A percentile compares a stretch with the other conserved stretches of the same genome.
Conservation (phyloP, 2,797 vertebrate species). For the Mus caroli region DNA sequence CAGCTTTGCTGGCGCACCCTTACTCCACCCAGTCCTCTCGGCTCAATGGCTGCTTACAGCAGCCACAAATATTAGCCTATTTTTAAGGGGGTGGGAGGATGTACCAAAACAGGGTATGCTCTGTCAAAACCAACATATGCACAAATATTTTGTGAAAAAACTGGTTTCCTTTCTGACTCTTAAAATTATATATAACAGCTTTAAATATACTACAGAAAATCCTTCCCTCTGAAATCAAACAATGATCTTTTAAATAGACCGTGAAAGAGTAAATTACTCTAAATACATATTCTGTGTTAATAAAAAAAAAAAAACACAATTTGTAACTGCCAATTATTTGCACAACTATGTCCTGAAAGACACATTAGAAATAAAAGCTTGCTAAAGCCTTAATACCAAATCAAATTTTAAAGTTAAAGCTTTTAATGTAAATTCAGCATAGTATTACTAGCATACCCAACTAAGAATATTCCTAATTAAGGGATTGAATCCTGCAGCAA, state of each 20-base stretch:
- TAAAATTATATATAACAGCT: slow-evolving; percentile 62
- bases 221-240: slow-evolving; percentile 83
- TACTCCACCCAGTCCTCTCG: slow-evolving; percentile 92
- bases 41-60: slow-evolving; percentile 89
- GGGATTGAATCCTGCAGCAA: slow-evolving; percentile 83
- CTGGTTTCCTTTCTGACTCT: slow-evolving; percentile 83
- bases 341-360: slow-evolving; percentile 68
- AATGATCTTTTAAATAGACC: slow-evolving; percentile 83
- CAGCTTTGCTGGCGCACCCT: slow-evolving; percentile 89
- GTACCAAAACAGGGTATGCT: slow-evolving; percentile 76
- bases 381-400: slow-evolving; percentile 63
- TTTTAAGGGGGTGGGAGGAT: slow-evolving; percentile 69
- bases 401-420: slow-evolving; percentile 70
- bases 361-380: slow-evolving; percentile 62
- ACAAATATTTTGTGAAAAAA: slow-evolving; percentile 77
- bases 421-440: slow-evolving; percentile 76
- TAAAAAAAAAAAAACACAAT: slow-evolving; percentile 65
- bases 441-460: slow-evolving; percentile 55
- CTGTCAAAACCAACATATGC: slow-evolving; percentile 71
- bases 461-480: slow-evolving; percentile 84
- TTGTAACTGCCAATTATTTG: slow-evolving; percentile 79
- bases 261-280: slow-evolving; percentile 73
- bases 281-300: slow-evolving; percentile 70
- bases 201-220: slow-evolving; percentile 77
- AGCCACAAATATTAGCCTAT: slow-evolving; percentile 87